Percentiles rank a stretch among this genome's conserved stretches.
These are phyloP conservation scores for Macrosiphum euphorbiae DNA, from an alignment of 2,888 invertebrate species.

Conservation along the genomic window DNA sequence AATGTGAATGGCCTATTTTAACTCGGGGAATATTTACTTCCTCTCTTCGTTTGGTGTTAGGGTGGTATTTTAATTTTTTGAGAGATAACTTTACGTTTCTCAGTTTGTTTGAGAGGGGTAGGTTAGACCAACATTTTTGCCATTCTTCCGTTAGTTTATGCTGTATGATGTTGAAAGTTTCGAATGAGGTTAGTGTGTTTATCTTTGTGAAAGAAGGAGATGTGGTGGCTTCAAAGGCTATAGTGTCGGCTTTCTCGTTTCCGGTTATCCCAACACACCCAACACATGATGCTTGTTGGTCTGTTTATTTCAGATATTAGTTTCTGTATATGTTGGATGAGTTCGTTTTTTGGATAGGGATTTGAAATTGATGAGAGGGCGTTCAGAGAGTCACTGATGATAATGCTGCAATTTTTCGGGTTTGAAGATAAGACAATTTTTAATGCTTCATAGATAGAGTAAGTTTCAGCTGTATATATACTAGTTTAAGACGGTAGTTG, in stretches of 20 bases:
- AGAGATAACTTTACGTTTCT: not conserved
- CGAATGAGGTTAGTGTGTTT: not conserved
- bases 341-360: too few species aligned
- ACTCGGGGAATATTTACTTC: not conserved
- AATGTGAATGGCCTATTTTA: not conserved
- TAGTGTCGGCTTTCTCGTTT: too few species aligned
- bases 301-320: too few species aligned
- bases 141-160: not conserved
- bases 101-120: not conserved
- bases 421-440: not conserved
- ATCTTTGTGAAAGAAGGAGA: not conserved
- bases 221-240: too few species aligned
- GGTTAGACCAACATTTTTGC: not conserved
- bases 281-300: too few species aligned
- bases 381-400: not conserved
- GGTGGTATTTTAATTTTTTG: not conserved
- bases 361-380: not conserved
- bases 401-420: not conserved
- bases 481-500: not conserved
- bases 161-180: not conserved
- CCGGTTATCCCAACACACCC: too few species aligned
- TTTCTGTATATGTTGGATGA: too few species aligned
- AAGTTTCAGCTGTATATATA: constrained; percentile 10
- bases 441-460: not conserved
- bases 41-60: not conserved